These are phyloP conservation scores for Anagrus nilaparvatae DNA, from an alignment of 1,140 invertebrate species.

Conservation along the genomic window DNA sequence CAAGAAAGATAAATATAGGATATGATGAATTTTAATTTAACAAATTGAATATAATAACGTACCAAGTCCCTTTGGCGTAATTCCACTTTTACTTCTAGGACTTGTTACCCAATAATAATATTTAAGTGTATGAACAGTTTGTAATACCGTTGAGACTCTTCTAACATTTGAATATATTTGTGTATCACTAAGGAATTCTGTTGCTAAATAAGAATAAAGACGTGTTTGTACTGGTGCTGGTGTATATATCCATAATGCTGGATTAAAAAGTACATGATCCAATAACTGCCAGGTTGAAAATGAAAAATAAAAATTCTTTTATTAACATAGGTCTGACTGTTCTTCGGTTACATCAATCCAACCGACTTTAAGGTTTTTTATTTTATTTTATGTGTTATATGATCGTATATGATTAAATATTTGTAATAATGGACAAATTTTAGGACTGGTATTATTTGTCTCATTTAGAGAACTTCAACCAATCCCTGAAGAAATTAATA, in stretches of 20 bases:
- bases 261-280: constrained; percentile 98
- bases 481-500: no score
- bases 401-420: no score
- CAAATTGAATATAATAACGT: constrained; percentile 28
- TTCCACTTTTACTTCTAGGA: constrained; percentile 88
- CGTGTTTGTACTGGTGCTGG: constrained; percentile 91
- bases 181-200: constrained; percentile 93
- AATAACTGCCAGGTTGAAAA: constrained; percentile 84
- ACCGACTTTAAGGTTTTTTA: constrained; percentile 30
- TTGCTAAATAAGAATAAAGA: constrained; percentile 94
- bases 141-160: constrained; percentile 91
- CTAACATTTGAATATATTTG: constrained; percentile 96
- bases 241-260: constrained; percentile 96
- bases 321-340: constrained; percentile 52
- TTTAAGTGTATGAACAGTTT: constrained; percentile 96
- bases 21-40: constrained; percentile 1
- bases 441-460: no score
- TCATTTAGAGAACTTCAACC: no score
- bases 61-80: constrained; percentile 90
- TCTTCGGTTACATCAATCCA: constrained; percentile 47
- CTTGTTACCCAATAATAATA: constrained; percentile 99
- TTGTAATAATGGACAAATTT: no score
- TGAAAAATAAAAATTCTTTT: constrained; percentile 65
- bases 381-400: constrained; percentile 1
- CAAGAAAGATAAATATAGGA: background rate